Percentiles rank a stretch among this genome's conserved stretches.
Conservation (phyloP, 2,797 vertebrate genomes). For the Parauchenoglanis punctatus region DNA sequence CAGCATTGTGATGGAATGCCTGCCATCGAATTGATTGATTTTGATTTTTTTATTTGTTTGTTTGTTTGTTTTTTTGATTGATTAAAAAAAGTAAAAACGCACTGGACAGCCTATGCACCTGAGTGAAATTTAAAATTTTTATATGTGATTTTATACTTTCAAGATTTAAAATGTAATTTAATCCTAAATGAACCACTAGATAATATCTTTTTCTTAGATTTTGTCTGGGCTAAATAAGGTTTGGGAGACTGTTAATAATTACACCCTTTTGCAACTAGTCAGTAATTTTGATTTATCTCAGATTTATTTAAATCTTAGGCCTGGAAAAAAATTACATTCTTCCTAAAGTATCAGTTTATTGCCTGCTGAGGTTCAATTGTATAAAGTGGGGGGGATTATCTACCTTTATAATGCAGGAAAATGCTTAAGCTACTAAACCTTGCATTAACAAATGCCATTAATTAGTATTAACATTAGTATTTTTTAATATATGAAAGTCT, state of each 20-base stretch:
- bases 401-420: not conserved
- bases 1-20: slow-evolving; percentile 25
- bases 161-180: not conserved
- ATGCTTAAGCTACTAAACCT: not conserved
- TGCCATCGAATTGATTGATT: not conserved
- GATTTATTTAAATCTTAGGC: not conserved
- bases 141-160: not conserved
- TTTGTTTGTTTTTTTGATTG: not conserved
- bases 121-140: too few species aligned
- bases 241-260: not conserved
- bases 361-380: not conserved
- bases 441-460: not conserved
- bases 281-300: not conserved
- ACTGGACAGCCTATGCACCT: not conserved
- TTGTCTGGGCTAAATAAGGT: not conserved
- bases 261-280: not conserved
- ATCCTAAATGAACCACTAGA: not conserved
- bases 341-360: not conserved
- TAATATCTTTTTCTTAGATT: too few species aligned
- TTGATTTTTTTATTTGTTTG: not conserved
- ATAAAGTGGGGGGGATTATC: too few species aligned
- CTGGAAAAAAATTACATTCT: not conserved
- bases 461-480: not conserved
- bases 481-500: not conserved
- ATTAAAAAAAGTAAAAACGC: not conserved